phyloP scores from a whole-genome alignment of 2,113 vertebrate genomes.

The Rhinoderma darwinii region DNA sequence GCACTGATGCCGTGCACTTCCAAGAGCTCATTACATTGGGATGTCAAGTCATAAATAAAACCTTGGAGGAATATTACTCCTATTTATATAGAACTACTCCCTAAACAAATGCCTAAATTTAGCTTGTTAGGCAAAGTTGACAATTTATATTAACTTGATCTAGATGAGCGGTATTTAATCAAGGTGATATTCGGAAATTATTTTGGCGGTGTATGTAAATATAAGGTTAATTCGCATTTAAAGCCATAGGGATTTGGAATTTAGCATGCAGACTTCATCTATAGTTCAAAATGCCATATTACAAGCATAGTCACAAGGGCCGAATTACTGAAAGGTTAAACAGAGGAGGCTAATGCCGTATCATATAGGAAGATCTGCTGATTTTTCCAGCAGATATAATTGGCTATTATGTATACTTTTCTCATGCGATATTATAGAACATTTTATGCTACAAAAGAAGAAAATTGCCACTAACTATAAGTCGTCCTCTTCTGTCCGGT shows the following conservation, averaged over 20 bases:
- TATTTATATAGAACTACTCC: conserved; percentile 27
- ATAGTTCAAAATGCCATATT: neutral
- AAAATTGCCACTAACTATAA: no score
- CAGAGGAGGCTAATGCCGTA: neutral
- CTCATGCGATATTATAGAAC: neutral
- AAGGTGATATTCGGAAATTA: neutral
- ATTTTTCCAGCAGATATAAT: neutral
- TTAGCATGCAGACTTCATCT: neutral
- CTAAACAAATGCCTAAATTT: conserved; percentile 28
- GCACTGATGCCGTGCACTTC: conserved; percentile 40
- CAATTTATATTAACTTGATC: neutral
- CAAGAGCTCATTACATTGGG: conserved; percentile 41
- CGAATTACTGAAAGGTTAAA: neutral
- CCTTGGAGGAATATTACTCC: conserved; percentile 32
- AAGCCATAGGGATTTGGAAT: conserved; percentile 4
- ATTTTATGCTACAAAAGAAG: neutral
- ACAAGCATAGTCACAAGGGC: neutral
- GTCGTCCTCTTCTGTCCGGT: no score
- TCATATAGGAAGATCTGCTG: neutral
- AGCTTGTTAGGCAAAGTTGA: neutral
- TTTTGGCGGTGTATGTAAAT: neutral
- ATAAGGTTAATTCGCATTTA: neutral
- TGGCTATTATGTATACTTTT: neutral
- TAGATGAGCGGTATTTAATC: neutral
- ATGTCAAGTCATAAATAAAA: conserved; percentile 52